Base-by-base conservation (phyloP, 2,888 invertebrate genomes). In the Iselma pallidipennis region DNA sequence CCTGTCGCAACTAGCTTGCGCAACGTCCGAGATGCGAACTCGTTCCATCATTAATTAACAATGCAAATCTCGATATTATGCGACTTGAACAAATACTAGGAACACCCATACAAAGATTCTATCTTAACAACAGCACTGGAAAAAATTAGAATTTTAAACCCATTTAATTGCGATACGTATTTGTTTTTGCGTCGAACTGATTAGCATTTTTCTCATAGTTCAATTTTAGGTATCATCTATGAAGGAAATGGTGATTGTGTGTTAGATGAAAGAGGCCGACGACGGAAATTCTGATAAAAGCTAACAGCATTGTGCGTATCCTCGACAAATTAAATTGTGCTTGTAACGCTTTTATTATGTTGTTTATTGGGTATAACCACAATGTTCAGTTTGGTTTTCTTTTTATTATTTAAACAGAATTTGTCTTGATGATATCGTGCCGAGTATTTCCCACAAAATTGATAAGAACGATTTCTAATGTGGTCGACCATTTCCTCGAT, bases 1-100 rank as follows among this genome's bases (percentile, higher is more conserved):
- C 10, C 33, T 52, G 26, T 52, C 52, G 52, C 52, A 52, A 52
- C 33, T 52, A 33, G 21, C 33, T 52, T 52, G 33, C 52, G 31
- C 52, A 52, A 52, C 14, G 3, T 52, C 9, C 23, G 21, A 52
- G 52, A 52, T 52, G 28, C 52, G 28, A 52, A 31, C 52, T 19
- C 52, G 52, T 52, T 31, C 29, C 29, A 52, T 31, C 28, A 21
- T 52, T 52, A 52, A 52, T 52, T 52, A 52, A 45, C 45, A 45
- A 45, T 45, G 45, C 45, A 45, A 45, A 45, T 45, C 45, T 23
- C 45, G 45, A 23, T 45, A 45, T 45, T 45, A 45, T 45, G 21
- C 45, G 12, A 45, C 12, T 45, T 45, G 45, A 23, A 23, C 45
- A 45, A 45, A 45, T 45, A 45, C 45, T 45, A 45, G 23, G 45